phyloP scores from a whole-genome alignment of 92 coral and sea anemone genomes.

The Phymanthus crucifer region DNA sequence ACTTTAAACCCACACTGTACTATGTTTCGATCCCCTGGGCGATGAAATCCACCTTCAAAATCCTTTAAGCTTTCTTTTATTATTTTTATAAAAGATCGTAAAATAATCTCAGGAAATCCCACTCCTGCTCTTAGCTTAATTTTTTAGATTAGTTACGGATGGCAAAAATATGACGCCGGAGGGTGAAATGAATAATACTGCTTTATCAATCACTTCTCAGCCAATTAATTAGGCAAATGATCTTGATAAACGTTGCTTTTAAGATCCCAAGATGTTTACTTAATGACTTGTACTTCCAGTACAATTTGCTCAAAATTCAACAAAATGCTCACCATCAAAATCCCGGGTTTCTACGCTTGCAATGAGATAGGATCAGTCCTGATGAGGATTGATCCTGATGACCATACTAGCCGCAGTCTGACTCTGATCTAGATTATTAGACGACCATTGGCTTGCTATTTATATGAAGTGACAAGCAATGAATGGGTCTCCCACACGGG shows the following conservation, averaged over 20 bases:
- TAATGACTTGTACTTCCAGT: background rate
- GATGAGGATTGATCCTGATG: background rate
- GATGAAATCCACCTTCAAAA: too few relatives aligned
- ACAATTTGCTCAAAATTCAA: background rate
- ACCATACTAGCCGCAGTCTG: background rate
- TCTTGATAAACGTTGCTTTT: background rate
- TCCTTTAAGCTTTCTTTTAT: too few relatives aligned
- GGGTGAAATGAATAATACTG: background rate
- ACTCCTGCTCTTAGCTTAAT: background rate
- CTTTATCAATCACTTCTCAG: background rate
- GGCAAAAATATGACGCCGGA: background rate
- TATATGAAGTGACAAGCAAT: background rate
- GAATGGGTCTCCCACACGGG: conserved; percentile 6
- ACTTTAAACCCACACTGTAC: too few relatives aligned
- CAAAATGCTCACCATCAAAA: too few relatives aligned
- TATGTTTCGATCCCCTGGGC: too few relatives aligned
- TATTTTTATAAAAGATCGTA: too few relatives aligned
- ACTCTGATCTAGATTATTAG: background rate
- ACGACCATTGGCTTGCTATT: background rate
- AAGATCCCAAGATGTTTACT: background rate
- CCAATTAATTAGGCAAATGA: background rate
- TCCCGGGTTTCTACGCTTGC: background rate
- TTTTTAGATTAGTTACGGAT: background rate
- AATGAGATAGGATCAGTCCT: too few relatives aligned
- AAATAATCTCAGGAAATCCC: background rate